These are phyloP conservation scores for Stichodactyla helianthus DNA, from an alignment of 64 coral and sea anemone genomes.

Conservation along the genomic window DNA sequence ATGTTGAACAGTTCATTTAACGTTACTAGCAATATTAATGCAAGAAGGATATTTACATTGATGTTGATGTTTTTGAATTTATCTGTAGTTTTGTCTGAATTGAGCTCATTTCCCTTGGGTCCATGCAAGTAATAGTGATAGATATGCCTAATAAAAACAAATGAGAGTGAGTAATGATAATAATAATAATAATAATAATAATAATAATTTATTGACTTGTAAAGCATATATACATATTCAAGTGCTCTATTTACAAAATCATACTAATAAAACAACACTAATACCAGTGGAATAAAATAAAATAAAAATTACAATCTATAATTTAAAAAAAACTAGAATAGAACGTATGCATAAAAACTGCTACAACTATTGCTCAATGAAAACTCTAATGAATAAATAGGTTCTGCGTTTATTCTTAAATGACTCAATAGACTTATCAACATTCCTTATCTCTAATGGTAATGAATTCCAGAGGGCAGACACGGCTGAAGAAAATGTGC, in stretches of 20 bases:
- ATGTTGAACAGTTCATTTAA: too few species aligned
- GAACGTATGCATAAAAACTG: too few species aligned
- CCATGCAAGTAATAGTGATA: slow-evolving; percentile 99
- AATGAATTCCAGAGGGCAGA: neutral
- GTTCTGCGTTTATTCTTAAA: slow-evolving; percentile 20
- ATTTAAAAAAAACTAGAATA: too few species aligned
- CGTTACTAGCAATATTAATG: neutral
- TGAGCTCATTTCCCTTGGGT: slow-evolving; percentile 80
- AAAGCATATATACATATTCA: too few species aligned
- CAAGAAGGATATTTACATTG: slow-evolving; percentile 44
- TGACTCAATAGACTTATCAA: neutral
- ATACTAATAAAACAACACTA: too few species aligned
- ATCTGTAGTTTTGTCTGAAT: slow-evolving; percentile 38
- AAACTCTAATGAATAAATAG: neutral
- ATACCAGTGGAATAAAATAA: too few species aligned
- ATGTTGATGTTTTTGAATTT: slow-evolving; percentile 94
- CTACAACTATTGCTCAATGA: too few species aligned
- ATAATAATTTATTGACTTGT: too few species aligned
- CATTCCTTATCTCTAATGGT: slow-evolving; percentile 11
- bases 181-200: too few species aligned
- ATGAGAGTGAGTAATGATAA: too few species aligned
- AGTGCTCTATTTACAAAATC: too few species aligned
- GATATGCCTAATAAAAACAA: slow-evolving; percentile 56
- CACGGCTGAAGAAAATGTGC: neutral
- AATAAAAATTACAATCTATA: too few species aligned